Evolutionary conservation across 92 coral and sea anemone species (phyloP).

Genomic region (Chrysogorgia sp.): DNA sequence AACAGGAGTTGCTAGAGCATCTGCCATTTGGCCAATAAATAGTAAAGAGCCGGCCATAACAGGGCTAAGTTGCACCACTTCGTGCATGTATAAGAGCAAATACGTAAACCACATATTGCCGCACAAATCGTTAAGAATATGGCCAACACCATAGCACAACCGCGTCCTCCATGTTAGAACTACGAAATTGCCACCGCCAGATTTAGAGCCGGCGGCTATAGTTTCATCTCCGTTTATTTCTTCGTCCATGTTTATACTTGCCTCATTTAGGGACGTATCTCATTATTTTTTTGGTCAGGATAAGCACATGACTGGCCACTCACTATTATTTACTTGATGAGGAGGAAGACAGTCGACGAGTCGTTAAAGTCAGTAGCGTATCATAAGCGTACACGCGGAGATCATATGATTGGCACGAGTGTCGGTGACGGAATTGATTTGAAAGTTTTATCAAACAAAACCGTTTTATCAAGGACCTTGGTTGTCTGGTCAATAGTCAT

Average conservation of each 20-base stretch:
- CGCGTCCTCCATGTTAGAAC: slow-evolving; percentile 75
- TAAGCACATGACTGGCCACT: too few species aligned
- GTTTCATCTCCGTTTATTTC: background rate
- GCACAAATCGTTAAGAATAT: slow-evolving; percentile 85
- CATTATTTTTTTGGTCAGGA: too few species aligned
- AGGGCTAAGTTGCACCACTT: slow-evolving; percentile 78
- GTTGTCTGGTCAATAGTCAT: too few species aligned
- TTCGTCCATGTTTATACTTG: slow-evolving; percentile 1
- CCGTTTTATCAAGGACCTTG: too few species aligned
- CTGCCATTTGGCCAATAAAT: slow-evolving; percentile 92
- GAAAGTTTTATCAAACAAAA: too few species aligned
- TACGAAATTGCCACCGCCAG: slow-evolving; percentile 7
- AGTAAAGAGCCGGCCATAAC: slow-evolving; percentile 74
- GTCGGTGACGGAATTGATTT: too few species aligned
- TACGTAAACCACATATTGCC: slow-evolving; percentile 99
- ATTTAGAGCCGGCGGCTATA: background rate
- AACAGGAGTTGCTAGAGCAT: slow-evolving; percentile 84
- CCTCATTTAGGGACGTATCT: too few species aligned
- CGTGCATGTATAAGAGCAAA: slow-evolving; percentile 82
- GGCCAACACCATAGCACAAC: slow-evolving; percentile 86
- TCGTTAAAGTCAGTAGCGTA: background rate
- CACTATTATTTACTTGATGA: background rate
- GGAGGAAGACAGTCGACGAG: background rate
- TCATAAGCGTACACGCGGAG: too few species aligned
- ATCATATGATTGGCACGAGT: too few species aligned